phyloP scores from a whole-genome alignment of 2,113 vertebrate species.

The Bombycilla garrulus region DNA sequence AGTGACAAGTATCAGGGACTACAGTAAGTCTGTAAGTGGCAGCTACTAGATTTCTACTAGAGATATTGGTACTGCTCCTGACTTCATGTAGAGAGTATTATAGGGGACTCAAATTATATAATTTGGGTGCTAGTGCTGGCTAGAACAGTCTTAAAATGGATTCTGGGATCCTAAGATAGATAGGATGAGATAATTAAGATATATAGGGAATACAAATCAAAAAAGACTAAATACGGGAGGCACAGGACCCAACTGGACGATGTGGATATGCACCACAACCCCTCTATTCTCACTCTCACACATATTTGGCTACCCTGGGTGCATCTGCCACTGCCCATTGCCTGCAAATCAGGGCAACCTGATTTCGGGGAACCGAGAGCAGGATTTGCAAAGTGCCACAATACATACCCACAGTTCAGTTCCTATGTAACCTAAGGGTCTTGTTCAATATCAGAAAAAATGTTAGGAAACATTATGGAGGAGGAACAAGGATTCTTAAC shows the following conservation, averaged over 20 bases:
- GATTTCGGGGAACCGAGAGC: rapidly evolving
- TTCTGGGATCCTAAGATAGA: background rate
- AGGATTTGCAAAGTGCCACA: background rate
- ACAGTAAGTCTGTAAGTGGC: background rate
- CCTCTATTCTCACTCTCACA: background rate
- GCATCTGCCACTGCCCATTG: rapidly evolving
- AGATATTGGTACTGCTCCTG: background rate
- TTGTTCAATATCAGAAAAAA: background rate
- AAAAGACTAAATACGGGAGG: background rate
- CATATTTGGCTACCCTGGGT: background rate
- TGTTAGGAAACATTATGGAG: background rate
- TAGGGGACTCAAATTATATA: background rate
- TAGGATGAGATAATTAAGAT: background rate
- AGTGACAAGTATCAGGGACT: background rate
- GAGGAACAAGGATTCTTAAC: background rate
- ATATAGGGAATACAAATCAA: background rate
- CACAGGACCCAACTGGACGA: background rate
- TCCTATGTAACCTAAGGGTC: rapidly evolving
- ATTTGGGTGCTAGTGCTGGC: background rate
- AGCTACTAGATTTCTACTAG: background rate
- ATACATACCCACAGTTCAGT: background rate
- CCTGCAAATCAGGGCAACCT: background rate
- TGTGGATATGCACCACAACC: background rate
- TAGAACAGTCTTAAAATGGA: background rate
- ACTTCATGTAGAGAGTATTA: background rate